A percentile compares a stretch with the other conserved stretches of the same genome.
These are phyloP conservation scores for Coremacera marginata DNA, from an alignment of 2,888 invertebrate species.

Conservation along the genomic window DNA sequence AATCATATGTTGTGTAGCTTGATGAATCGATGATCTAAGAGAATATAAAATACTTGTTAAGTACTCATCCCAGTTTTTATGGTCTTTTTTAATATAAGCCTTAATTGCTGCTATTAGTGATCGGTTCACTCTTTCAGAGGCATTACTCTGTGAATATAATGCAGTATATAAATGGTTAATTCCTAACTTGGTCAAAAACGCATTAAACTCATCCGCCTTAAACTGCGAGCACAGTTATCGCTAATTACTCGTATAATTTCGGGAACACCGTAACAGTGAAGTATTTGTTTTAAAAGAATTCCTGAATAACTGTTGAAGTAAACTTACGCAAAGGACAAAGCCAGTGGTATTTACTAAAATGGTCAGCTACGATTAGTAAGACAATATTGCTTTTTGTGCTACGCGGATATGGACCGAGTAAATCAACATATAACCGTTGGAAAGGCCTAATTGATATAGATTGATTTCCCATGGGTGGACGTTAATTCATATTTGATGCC, in stretches of 20 bases:
- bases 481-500: neutral
- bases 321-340: neutral
- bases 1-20: neutral
- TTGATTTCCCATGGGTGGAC: neutral
- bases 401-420: too few species aligned
- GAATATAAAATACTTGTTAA: neutral
- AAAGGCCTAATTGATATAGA: too few species aligned
- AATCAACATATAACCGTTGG: too few species aligned
- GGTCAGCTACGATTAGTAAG: too few species aligned
- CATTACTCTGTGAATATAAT: neutral
- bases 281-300: neutral
- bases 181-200: neutral
- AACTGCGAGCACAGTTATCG: neutral
- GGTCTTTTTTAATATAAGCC: neutral
- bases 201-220: neutral
- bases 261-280: neutral
- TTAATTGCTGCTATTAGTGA: neutral
- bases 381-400: too few species aligned
- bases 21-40: neutral
- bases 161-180: neutral
- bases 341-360: neutral
- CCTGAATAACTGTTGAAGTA: neutral
- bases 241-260: neutral
- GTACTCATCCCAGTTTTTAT: neutral
- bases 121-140: neutral